Evolutionary conservation across 2,888 invertebrate species (phyloP).

Genomic region (Venustoraphidia nigricollis): DNA sequence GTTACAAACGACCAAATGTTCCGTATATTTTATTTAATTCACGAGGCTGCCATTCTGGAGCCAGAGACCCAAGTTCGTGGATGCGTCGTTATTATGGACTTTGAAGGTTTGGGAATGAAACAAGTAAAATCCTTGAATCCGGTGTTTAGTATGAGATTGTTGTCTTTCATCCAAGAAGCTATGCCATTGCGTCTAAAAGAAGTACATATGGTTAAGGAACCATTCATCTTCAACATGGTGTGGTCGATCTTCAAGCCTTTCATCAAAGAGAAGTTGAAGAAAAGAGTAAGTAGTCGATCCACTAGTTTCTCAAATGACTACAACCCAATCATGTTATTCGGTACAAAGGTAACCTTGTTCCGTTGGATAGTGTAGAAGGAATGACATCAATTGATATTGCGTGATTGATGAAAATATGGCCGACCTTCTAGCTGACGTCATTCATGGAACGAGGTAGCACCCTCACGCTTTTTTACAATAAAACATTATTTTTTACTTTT

Average conservation of each 20-base stretch:
- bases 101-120: slow-evolving; percentile 58
- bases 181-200: slow-evolving; percentile 74
- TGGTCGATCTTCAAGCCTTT: slow-evolving; percentile 77
- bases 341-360: no score
- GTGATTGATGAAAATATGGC: no score
- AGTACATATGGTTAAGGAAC: slow-evolving; percentile 74
- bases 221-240: slow-evolving; percentile 69
- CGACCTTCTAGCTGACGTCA: no score
- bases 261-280: slow-evolving; percentile 60
- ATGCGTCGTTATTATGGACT: slow-evolving; percentile 71
- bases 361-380: no score
- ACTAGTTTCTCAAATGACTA: no score
- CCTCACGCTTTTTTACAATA: no score
- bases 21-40: slow-evolving; percentile 64
- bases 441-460: no score
- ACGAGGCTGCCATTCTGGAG: slow-evolving; percentile 60
- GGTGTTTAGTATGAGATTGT: slow-evolving; percentile 56
- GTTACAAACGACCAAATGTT: slow-evolving; percentile 62
- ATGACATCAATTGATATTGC: no score
- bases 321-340: no score
- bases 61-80: slow-evolving; percentile 69
- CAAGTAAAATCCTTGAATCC: slow-evolving; percentile 59
- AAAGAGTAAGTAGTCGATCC: slow-evolving; percentile 39
- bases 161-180: slow-evolving; percentile 74
- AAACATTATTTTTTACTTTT: no score